phyloP scores from a whole-genome alignment of 2,888 invertebrate species.

The Junonia oenone region DNA sequence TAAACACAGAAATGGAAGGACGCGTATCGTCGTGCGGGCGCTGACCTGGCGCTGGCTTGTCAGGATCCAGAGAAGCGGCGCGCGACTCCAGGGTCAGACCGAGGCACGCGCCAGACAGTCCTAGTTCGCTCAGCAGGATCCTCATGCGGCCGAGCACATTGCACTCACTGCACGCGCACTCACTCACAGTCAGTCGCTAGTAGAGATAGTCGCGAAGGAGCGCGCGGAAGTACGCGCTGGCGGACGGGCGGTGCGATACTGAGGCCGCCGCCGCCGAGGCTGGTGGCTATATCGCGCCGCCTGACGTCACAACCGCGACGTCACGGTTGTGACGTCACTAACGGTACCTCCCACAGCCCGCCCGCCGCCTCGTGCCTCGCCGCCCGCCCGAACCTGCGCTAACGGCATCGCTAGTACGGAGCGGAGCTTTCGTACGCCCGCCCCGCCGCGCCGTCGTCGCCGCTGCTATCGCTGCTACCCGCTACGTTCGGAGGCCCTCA shows the following conservation, averaged over 20 bases:
- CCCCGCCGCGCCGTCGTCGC: constrained; percentile 39
- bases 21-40: constrained; percentile 68
- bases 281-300: constrained; percentile 75
- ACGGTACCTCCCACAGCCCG: constrained; percentile 79
- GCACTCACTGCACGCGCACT: constrained; percentile 78
- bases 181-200: constrained; percentile 62
- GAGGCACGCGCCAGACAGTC: constrained; percentile 77
- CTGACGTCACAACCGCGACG: constrained; percentile 75
- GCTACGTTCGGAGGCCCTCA: constrained; percentile 25
- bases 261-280: constrained; percentile 77
- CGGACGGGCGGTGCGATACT: constrained; percentile 78
- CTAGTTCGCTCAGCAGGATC: constrained; percentile 79
- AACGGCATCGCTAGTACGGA: constrained; percentile 75
- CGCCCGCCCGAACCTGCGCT: constrained; percentile 78
- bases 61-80: constrained; percentile 70
- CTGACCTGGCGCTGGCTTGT: constrained; percentile 78
- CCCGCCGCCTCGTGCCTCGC: constrained; percentile 65
- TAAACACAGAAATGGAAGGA: constrained; percentile 74
- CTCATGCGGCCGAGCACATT: constrained; percentile 78
- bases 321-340: constrained; percentile 73
- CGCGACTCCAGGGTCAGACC: constrained; percentile 76
- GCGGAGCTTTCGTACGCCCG: constrained; percentile 66
- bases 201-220: constrained; percentile 53
- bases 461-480: constrained; percentile 33
- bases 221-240: constrained; percentile 62